Conservation (phyloP, 2,113 vertebrate species). For the Amia ocellicauda region DNA sequence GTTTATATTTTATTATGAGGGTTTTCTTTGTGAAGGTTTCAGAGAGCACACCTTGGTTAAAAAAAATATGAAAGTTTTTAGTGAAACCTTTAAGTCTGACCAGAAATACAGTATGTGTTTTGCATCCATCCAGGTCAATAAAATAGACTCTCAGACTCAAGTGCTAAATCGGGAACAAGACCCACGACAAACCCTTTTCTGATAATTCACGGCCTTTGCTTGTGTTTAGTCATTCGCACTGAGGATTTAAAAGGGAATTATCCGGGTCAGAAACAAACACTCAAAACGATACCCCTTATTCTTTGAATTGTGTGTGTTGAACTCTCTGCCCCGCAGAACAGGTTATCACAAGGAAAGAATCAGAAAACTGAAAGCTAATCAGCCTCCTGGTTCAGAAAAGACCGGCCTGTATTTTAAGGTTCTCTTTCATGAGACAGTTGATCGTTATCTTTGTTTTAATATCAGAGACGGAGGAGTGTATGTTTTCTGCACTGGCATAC, state of each 20-base stretch:
- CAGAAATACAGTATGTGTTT: too few relatives aligned
- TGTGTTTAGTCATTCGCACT: slow-evolving; percentile 48
- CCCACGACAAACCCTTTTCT: too few relatives aligned
- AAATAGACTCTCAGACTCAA: too few relatives aligned
- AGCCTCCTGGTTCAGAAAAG: slow-evolving; percentile 16
- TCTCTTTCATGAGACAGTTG: slow-evolving; percentile 69
- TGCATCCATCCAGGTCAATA: too few relatives aligned
- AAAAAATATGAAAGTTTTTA: too few relatives aligned
- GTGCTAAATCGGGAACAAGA: too few relatives aligned
- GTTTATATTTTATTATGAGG: too few relatives aligned
- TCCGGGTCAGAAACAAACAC: slow-evolving; percentile 42
- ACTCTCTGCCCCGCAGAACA: slow-evolving; percentile 44
- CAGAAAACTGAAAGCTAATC: slow-evolving; percentile 20
- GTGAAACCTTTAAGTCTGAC: too few relatives aligned
- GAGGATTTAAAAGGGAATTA: slow-evolving; percentile 35
- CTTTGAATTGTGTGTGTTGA: slow-evolving; percentile 41
- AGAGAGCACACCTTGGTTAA: too few relatives aligned
- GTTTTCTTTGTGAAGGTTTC: too few relatives aligned
- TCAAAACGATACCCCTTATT: slow-evolving; percentile 32
- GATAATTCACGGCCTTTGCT: slow-evolving; percentile 53
- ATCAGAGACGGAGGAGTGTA: slow-evolving; percentile 47
- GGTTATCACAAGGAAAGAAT: slow-evolving; percentile 42
- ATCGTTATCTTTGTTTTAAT: slow-evolving; percentile 54
- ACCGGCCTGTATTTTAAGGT: slow-evolving; percentile 59
- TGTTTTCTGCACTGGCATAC: slow-evolving; percentile 51